Conservation (phyloP, 2,113 vertebrate species). For the Onychostoma macrolepis region DNA sequence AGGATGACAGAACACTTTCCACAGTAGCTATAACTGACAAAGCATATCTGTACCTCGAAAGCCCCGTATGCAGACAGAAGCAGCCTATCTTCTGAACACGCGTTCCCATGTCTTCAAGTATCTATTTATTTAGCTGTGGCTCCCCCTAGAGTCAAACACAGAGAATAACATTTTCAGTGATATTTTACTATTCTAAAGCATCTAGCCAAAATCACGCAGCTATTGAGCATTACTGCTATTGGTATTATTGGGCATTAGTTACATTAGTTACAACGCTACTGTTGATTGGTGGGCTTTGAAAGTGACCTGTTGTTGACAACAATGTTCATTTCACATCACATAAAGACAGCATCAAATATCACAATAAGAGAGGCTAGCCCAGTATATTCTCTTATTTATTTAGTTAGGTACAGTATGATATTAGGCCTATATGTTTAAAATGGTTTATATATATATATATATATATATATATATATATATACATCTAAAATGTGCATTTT, state of each 20-base stretch:
- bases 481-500: too few species aligned
- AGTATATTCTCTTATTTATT: background rate
- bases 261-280: background rate
- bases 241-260: background rate
- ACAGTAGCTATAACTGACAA: background rate
- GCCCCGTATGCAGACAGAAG: background rate
- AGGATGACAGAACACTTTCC: too few species aligned
- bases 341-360: background rate
- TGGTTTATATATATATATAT: background rate
- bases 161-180: background rate
- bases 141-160: background rate
- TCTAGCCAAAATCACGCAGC: background rate
- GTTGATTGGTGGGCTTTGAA: background rate
- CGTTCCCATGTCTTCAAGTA: background rate
- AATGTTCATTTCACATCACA: background rate
- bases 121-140: constrained; percentile 1
- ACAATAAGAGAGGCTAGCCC: background rate
- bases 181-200: background rate
- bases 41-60: background rate
- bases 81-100: background rate
- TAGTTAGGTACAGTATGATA: background rate
- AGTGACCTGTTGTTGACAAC: background rate
- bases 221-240: background rate
- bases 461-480: too few species aligned
- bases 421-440: background rate